Evolutionary conservation across 2,113 vertebrate species (phyloP), one percentile per base, ranked within the genome.

Genomic region (Hylia prasina): DNA sequence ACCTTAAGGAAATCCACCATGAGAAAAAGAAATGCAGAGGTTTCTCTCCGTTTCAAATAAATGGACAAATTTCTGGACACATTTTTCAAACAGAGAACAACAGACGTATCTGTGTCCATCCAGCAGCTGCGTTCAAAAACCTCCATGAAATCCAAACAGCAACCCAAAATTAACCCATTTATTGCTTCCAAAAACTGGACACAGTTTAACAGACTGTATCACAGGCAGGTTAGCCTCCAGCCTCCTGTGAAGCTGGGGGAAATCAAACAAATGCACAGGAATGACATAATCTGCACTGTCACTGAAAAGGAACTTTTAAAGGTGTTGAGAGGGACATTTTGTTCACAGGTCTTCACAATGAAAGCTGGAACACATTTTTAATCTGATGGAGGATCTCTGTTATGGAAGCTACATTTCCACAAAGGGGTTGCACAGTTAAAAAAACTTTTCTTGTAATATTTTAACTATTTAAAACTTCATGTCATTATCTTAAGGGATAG

Each of bases 11-110:
- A 73, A 87, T n/a, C 11, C 24, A 40, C 9, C 8, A 16, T 8
- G 8, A 84, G 25, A 12, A 57, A 65, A 76, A 79, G 13, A 71
- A 75, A 47, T 5, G 23, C 10, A 27, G 13, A 15, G 0, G 10
- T 51, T 65, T 22, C 40, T 47, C 25, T 25, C 24, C 44, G 3
- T 58, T 92, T 90, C 25, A 18, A 94, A 37, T 28, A 70, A 77
- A 79, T 4, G 7, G 44, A 37, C 45, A 75, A 0, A 68, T 60
- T 75, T 83, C 31, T 0, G 0, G 30, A 68, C 15, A 56, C 1
- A 11, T 72, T 89, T 91, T 73, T 54, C 70, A 68, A 78, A 73
- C 1, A 10, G 37, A 85, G 27, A 89, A 66, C 11, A 66, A 65
- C 1, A 50, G 47, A 54, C 8, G 6, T 37, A 57, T 25, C 37